Evolutionary conservation across 2,888 invertebrate genomes (phyloP), one percentile per base, ranked within the genome.

Genomic region (Epistrophella euchroma): DNA sequence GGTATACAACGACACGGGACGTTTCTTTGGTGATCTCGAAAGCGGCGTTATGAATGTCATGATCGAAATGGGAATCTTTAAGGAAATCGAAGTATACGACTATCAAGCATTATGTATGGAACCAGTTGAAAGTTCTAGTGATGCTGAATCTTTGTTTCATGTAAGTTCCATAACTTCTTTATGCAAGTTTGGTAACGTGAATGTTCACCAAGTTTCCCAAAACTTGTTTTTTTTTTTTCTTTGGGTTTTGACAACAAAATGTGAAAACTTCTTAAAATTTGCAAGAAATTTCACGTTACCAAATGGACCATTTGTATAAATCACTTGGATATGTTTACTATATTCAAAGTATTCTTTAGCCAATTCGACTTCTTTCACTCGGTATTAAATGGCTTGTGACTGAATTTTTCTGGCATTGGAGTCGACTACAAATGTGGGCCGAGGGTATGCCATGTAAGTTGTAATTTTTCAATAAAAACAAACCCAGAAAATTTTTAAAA

Each of bases 21-120:
- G 94, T 89, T 98, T 98, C 93, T 97, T 98, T 91, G 98, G 98
- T 0, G 96, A 96, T 85, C 93, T 97, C 32, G 95, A 97, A 88
- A 95, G 96, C 13, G 95, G 95, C 43, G 95, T 98, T 3, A 95
- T 98, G 94, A 94, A 95, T 73, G 94, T 95, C 0, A 95, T 98
- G 93, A 93, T 97, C 2, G 93, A 94, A 0, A 94, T 95, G 88
- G 94, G 94, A 1, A 95, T 97, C 84, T 98, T 95, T 91, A 95
- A 96, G 78, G 94, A 95, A 87, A 95, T 97, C 0, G 94, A 95
- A 37, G 95, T 98, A 64, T 97, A 96, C 89, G 97, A 98, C 91
- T 97, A 97, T 90, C 98, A 98, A 91, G 97, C 96, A 1, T 93
- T 97, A 40, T 98, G 98, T 90, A 92, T 93, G 72, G 93, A 93